phyloP scores from a whole-genome alignment of 2,888 invertebrate genomes.

The Pristionchus mayeri region DNA sequence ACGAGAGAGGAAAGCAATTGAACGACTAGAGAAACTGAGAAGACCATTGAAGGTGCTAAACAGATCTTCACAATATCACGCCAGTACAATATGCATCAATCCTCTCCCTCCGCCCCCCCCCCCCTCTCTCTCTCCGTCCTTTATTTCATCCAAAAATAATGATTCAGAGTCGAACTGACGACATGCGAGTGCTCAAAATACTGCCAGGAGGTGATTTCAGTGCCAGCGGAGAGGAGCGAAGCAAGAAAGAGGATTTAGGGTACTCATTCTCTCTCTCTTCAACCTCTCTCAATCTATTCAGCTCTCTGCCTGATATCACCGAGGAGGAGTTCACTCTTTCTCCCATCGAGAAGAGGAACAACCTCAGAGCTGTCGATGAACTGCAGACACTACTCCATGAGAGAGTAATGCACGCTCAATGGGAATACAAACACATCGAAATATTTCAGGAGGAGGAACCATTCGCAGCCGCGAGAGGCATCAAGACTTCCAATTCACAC shows the following conservation, averaged over 20 bases:
- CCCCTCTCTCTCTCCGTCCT: no score
- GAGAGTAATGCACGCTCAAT: not conserved
- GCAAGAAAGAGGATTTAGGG: not conserved
- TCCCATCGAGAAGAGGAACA: slow-evolving; percentile 21
- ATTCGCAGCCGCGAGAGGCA: slow-evolving; percentile 18
- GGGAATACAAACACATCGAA: not conserved
- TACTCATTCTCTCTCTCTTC: not conserved
- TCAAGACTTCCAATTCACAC: not conserved
- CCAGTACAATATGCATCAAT: no score
- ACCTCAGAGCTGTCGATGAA: slow-evolving; percentile 4
- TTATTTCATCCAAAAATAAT: no score
- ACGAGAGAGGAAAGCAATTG: slow-evolving; percentile 35
- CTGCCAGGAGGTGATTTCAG: not conserved
- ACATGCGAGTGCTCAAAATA: slow-evolving; percentile 5
- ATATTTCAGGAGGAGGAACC: not conserved
- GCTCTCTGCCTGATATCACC: not conserved
- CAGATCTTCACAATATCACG: no score
- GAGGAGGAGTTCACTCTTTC: slow-evolving; percentile 37
- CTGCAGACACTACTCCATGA: not conserved
- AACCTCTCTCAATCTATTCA: not conserved
- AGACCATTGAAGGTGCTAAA: slow-evolving; percentile 2
- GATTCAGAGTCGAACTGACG: not conserved
- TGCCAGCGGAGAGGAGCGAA: not conserved
- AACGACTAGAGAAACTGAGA: slow-evolving; percentile 35
- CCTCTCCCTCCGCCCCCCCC: no score